Evolutionary conservation across 2,797 vertebrate species (phyloP).

Genomic region (Scyliorhinus canicula): DNA sequence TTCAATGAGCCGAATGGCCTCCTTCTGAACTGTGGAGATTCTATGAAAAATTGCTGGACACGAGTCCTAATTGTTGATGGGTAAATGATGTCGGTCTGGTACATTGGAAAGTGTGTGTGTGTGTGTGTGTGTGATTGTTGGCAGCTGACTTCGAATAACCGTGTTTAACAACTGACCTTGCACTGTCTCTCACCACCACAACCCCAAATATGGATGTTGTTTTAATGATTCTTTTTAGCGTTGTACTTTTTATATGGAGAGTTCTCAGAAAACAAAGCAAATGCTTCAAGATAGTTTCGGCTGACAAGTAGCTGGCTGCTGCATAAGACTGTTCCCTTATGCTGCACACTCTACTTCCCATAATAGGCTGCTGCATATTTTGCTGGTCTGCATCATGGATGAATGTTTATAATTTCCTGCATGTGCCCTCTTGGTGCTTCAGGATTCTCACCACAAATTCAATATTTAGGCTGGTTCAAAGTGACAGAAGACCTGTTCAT

Average conservation of each 20-base stretch:
- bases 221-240: not conserved
- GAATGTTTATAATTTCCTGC: conserved; percentile 28
- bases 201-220: not conserved
- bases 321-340: conserved; percentile 19
- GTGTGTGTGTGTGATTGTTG: not conserved
- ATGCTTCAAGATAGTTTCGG: not conserved
- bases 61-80: not conserved
- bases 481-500: too few species aligned
- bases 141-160: not conserved
- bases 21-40: too few species aligned
- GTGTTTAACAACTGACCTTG: not conserved
- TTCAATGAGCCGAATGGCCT: too few species aligned
- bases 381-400: not conserved
- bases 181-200: not conserved
- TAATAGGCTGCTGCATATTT: conserved; percentile 33
- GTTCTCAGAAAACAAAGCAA: conserved; percentile 8
- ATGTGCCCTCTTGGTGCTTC: not conserved
- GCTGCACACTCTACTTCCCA: not conserved
- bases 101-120: not conserved
- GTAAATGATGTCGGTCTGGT: not conserved
- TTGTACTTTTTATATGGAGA: not conserved
- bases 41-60: too few species aligned
- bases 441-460: not conserved
- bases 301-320: conserved; percentile 1
- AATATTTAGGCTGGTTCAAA: not conserved